phyloP scores from a whole-genome alignment of 2,797 vertebrate species.

The Antennarius maculatus region DNA sequence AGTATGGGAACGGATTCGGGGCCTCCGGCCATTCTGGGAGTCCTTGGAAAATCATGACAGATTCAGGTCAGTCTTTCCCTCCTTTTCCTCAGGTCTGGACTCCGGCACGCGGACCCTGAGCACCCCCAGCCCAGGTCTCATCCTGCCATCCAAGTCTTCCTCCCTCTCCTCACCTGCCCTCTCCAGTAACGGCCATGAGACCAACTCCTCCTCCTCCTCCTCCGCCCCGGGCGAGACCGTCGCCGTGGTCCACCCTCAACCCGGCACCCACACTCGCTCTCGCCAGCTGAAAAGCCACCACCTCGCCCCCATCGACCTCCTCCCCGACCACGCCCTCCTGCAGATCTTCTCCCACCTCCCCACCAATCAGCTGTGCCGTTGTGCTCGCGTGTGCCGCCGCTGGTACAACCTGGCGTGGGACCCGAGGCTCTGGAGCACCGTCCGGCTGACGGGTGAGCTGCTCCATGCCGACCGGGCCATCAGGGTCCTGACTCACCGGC shows the following conservation, averaged over 20 bases:
- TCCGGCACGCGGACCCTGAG: slow-evolving; percentile 93
- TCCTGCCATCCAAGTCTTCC: slow-evolving; percentile 88
- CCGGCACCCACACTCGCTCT: slow-evolving; percentile 82
- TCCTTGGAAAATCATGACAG: too few species aligned
- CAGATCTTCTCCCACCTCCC: slow-evolving; percentile 93
- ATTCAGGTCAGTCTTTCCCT: too few species aligned
- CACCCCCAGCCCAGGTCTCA: slow-evolving; percentile 94
- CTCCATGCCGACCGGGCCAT: slow-evolving; percentile 93
- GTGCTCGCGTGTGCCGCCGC: slow-evolving; percentile 91
- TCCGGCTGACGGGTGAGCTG: slow-evolving; percentile 90
- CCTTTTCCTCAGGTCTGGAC: slow-evolving; percentile 86
- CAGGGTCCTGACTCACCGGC: slow-evolving; percentile 91
- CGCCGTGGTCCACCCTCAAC: slow-evolving; percentile 90
- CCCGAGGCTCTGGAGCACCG: slow-evolving; percentile 91
- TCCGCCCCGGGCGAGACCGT: slow-evolving; percentile 92
- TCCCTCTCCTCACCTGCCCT: slow-evolving; percentile 76
- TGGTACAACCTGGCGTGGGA: slow-evolving; percentile 99
- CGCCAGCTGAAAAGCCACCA: slow-evolving; percentile 84
- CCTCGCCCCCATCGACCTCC: slow-evolving; percentile 86
- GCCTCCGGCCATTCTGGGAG: too few species aligned
- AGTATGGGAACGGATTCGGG: background rate
- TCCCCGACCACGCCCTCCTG: slow-evolving; percentile 90
- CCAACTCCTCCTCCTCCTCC: slow-evolving; percentile 88
- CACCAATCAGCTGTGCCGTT: slow-evolving; percentile 96
- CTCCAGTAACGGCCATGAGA: slow-evolving; percentile 87